Base-by-base conservation (phyloP, 2,113 vertebrate genomes). In the Crypturellus undulatus region DNA sequence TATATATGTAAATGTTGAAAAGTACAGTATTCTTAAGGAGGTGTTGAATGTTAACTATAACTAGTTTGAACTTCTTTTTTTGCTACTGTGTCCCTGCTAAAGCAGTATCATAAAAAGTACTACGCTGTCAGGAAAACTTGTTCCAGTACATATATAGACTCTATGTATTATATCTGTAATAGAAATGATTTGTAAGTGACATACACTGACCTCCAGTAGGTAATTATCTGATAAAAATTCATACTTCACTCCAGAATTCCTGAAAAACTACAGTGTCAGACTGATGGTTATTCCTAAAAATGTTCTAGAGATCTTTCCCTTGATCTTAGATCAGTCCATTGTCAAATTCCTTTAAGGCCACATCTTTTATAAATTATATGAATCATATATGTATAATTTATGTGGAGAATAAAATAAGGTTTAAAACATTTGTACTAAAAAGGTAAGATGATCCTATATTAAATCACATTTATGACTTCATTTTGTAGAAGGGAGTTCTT, bases 331-430 rank as follows among this genome's bases (percentile, higher is more conserved):
- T 88, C 87, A 79, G 47, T 49, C 69, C 69, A n/a, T 40, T 87
- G 77, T 89, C 92, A 96, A 89, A 90, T 96, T 97, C 77, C 83
- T 96, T 84, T 90, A 96, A 95, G 69, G 86, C 89, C 78, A 92
- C 73, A 67, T 96, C 59, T 77, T 79, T 94, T 94, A 90, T 94
- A 90, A 96, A 90, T 89, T 0, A 81, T 95, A 92, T 54, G 73
- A 92, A 67, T 69, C 87, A 62, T 77, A 94, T 77, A 94, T 94
- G 58, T 96, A 87, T 95, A 87, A 92, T 96, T 92, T 70, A 94
- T 71, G 71, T n/a, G 89, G 47, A 89, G 11, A 24, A 92, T 90
- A 87, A 90, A 96, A 73, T 62, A 71, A 90, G 49, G 71, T 83
- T 81, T 93, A 81, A 96, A 95, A 82, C 67, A 81, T 26, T 89